These are phyloP conservation scores for Phyllotis vaccarum DNA, from an alignment of 2,797 vertebrate genomes.

Conservation along the genomic window DNA sequence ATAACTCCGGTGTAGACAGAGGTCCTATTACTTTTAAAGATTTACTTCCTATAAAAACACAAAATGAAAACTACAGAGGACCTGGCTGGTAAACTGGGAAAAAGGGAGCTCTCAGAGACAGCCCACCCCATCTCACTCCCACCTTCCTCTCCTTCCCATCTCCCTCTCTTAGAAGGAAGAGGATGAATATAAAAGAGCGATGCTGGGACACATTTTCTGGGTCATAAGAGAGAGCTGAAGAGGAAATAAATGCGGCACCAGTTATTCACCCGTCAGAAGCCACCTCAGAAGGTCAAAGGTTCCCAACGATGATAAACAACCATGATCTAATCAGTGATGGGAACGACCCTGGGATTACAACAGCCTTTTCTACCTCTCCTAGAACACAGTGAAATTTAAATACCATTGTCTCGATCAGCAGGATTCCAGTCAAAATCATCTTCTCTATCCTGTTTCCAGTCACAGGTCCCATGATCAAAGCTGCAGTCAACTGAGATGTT, in stretches of 20 bases:
- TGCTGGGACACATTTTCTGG: not conserved
- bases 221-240: not conserved
- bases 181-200: not conserved
- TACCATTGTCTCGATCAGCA: slow-evolving; percentile 93
- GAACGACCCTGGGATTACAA: not conserved
- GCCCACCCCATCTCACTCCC: not conserved
- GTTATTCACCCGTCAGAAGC: not conserved
- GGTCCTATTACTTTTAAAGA: slow-evolving; percentile 35
- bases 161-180: not conserved
- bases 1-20: not conserved
- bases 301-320: slow-evolving; percentile 11
- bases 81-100: not conserved
- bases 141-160: not conserved
- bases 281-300: not conserved
- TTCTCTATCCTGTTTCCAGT: slow-evolving; percentile 95
- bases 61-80: slow-evolving; percentile 29
- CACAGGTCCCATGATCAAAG: slow-evolving; percentile 94
- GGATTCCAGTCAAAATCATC: slow-evolving; percentile 97
- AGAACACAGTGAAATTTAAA: slow-evolving; percentile 55
- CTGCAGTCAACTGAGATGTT: slow-evolving; percentile 94
- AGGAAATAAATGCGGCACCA: not conserved
- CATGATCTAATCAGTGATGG: not conserved
- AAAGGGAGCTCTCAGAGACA: not conserved
- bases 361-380: not conserved
- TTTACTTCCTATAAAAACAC: not conserved